These are phyloP conservation scores for Drosophila lini DNA, from an alignment of 1,140 invertebrate species.

Conservation along the genomic window DNA sequence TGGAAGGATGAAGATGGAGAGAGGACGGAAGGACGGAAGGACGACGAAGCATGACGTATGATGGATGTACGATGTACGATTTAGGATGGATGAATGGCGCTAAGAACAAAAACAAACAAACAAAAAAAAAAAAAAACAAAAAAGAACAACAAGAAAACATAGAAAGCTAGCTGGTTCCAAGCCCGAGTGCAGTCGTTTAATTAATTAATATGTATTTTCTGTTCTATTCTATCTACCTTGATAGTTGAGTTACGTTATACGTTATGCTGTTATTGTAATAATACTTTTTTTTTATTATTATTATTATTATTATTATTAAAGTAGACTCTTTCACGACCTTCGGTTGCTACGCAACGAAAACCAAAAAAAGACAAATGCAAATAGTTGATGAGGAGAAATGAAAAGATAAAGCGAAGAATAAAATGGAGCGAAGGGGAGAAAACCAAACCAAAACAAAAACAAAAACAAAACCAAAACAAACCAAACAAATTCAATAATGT, in stretches of 20 bases:
- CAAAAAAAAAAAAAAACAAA: constrained; percentile 13
- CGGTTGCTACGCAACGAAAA: constrained; percentile 29
- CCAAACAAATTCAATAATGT: constrained; percentile 76
- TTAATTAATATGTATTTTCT: constrained; percentile 83
- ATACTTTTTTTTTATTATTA: constrained; percentile 75
- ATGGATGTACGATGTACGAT: constrained; percentile 18
- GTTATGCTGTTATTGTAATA: constrained; percentile 83
- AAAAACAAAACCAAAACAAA: constrained; percentile 50
- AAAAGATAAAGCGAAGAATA: constrained; percentile 26
- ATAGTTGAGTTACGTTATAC: constrained; percentile 83
- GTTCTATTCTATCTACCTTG: constrained; percentile 81
- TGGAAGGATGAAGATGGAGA: background rate
- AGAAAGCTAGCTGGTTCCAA: constrained; percentile 33
- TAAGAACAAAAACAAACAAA: background rate
- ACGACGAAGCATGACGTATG: constrained; percentile 11
- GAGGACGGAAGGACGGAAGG: background rate
- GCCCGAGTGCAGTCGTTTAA: constrained; percentile 71
- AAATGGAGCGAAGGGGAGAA: constrained; percentile 19
- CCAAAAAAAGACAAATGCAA: constrained; percentile 46
- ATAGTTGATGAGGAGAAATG: constrained; percentile 34
- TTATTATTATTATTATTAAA: constrained; percentile 72
- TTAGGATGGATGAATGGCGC: constrained; percentile 14
- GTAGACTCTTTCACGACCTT: constrained; percentile 64
- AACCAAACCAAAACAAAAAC: constrained; percentile 18
- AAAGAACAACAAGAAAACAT: background rate